Conservation (phyloP, 2,113 vertebrate genomes). For the Caloenas nicobarica region DNA sequence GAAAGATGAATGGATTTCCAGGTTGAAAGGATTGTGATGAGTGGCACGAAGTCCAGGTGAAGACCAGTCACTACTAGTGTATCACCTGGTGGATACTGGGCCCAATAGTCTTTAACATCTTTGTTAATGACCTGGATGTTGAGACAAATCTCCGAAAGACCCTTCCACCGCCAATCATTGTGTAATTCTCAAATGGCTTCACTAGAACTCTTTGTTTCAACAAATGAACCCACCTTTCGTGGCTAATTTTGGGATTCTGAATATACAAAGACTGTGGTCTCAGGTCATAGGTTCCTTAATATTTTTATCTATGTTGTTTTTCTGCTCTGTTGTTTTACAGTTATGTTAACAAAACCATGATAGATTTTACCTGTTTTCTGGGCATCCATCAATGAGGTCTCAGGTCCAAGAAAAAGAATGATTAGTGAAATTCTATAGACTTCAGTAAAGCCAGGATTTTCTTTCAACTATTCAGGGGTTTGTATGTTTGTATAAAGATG, state of each 20-base stretch:
- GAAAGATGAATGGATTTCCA: not conserved
- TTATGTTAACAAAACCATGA: not conserved
- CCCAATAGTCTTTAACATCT: too few species aligned
- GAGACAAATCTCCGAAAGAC: not conserved
- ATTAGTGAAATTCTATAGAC: not conserved
- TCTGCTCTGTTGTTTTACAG: not conserved
- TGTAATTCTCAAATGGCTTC: not conserved
- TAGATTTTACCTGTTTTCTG: not conserved
- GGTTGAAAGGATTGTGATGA: not conserved
- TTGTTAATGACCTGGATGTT: not conserved
- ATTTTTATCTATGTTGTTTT: not conserved
- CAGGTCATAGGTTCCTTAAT: not conserved
- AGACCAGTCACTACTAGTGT: too few species aligned
- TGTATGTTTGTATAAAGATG: not conserved
- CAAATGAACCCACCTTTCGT: not conserved
- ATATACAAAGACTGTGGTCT: not conserved
- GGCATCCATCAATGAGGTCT: not conserved
- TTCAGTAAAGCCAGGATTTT: not conserved
- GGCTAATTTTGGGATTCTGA: not conserved
- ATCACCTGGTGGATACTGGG: too few species aligned
- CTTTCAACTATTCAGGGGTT: not conserved
- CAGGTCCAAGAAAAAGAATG: not conserved
- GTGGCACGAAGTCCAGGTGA: too few species aligned
- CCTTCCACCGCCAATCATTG: not conserved
- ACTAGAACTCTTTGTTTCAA: not conserved